Base-by-base conservation (phyloP, 2,888 invertebrate species). In the Aporophyla nigra region DNA sequence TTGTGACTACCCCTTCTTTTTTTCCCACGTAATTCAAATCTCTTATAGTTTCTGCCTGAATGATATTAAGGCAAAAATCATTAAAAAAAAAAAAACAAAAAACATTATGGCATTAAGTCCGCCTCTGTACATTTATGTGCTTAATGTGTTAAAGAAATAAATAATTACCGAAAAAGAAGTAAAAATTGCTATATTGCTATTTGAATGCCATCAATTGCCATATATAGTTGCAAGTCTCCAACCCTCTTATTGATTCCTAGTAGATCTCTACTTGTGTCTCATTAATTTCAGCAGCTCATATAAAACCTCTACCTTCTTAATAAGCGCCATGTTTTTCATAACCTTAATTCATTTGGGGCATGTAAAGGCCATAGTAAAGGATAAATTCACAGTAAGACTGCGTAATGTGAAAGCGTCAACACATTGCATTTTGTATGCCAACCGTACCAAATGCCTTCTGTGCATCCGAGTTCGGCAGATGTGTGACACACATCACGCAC, bases 401-500 rank as follows among this genome's bases (percentile, higher is more conserved):
- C n/a, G 16, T 33, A 19, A 76, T 62, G 19, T n/a, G 27, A 54
- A 54, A 65, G 46, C 66, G 6, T 51, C 19, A 66, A 2, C 1
- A 21, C 33, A 49, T 65, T 68, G 58, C 24, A 83, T 72, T 83
- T 78, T 49, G 54, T 72, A 81, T 83, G 53, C 58, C 14, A 12
- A 58, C 43, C 58, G 67, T 68, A 54, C 58, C 24, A 3, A 68
- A 63, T 66, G 54, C 19, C 16, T 19, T 53, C 49, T 56, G 80
- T 69, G 59, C 68, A 68, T 66, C 53, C n/a, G 21, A 5, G 62
- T 51, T 56, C 5, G 4, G 19, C 12, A 63, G n/a, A 59, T 61
- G 51, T 71, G 72, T 83, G 54, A n/a, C 33, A 71, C 79, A 58
- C 59, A 71, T 56, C 6, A 54, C 40, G 56, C 51, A 43, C n/a